Evolutionary conservation across 1,140 invertebrate genomes (phyloP).

Genomic region (Caerostris extrusa): DNA sequence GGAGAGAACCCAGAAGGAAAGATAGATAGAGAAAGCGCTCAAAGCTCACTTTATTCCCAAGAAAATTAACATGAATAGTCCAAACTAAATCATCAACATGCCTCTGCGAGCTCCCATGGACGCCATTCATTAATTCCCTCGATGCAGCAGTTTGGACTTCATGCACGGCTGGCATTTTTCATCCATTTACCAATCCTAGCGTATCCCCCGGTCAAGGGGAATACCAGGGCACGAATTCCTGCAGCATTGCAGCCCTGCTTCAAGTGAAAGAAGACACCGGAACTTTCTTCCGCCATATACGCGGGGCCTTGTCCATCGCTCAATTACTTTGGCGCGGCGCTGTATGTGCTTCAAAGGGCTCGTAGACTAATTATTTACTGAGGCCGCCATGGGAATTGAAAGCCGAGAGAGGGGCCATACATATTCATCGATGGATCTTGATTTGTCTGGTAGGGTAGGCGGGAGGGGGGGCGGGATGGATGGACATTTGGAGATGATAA

Average conservation of each 20-base stretch:
- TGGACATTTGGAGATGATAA: conserved; percentile 65
- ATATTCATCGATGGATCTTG: conserved; percentile 69
- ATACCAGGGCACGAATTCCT: conserved; percentile 15
- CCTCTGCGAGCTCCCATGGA: neutral
- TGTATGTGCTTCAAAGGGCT: conserved; percentile 58
- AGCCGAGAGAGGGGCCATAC: conserved; percentile 47
- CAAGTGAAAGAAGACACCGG: conserved; percentile 43
- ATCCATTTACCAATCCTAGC: conserved; percentile 15
- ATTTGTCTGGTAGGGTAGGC: neutral
- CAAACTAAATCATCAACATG: conserved; percentile 39
- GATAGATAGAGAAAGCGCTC: neutral
- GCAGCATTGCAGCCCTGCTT: neutral
- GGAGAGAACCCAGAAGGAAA: too few species aligned
- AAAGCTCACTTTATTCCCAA: conserved; percentile 7
- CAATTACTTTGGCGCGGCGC: conserved; percentile 58
- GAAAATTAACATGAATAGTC: conserved; percentile 34
- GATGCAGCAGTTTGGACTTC: neutral
- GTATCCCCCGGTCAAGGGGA: neutral
- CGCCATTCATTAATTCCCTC: conserved; percentile 25
- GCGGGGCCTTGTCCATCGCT: conserved; percentile 36
- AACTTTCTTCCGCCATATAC: conserved; percentile 40
- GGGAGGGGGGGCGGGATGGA: neutral
- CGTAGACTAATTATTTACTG: conserved; percentile 69
- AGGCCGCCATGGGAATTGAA: conserved; percentile 55
- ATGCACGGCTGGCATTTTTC: conserved; percentile 22